Evolutionary conservation across 2,113 vertebrate genomes (phyloP).

Genomic region (Illadopsis cleaveri): DNA sequence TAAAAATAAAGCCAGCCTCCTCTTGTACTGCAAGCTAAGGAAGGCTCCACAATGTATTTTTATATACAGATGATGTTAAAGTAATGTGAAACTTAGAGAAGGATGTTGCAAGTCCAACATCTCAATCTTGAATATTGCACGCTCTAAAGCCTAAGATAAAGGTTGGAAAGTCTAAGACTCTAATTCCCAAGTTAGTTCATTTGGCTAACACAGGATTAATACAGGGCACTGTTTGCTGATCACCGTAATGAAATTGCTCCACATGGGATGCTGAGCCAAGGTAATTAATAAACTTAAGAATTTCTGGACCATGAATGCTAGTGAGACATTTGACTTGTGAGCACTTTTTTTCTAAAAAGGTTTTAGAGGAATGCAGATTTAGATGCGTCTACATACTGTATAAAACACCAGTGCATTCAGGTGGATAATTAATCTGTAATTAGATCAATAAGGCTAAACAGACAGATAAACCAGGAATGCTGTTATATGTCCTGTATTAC

Average conservation of each 20-base stretch:
- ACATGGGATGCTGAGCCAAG: not conserved
- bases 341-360: not conserved
- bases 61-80: not conserved
- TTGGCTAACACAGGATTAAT: not conserved
- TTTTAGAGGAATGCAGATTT: constrained; percentile 11
- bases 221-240: constrained; percentile 14
- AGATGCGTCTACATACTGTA: not conserved
- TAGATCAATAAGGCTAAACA: constrained; percentile 40
- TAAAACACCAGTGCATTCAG: not conserved
- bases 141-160: not conserved
- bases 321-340: not conserved
- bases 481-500: not conserved
- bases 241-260: constrained; percentile 10
- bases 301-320: constrained; percentile 33
- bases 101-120: not conserved
- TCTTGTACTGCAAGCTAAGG: not conserved
- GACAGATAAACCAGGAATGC: not conserved
- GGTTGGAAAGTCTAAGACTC: not conserved
- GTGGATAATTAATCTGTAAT: constrained; percentile 49
- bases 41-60: not conserved
- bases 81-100: not conserved
- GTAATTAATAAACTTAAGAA: constrained; percentile 45
- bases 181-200: not conserved
- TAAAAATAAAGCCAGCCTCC: not conserved
- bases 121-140: not conserved